A percentile compares a stretch with the other conserved stretches of the same genome.
phyloP scores from a whole-genome alignment of 2,888 invertebrate species.

The Dolichopus griseipennis region DNA sequence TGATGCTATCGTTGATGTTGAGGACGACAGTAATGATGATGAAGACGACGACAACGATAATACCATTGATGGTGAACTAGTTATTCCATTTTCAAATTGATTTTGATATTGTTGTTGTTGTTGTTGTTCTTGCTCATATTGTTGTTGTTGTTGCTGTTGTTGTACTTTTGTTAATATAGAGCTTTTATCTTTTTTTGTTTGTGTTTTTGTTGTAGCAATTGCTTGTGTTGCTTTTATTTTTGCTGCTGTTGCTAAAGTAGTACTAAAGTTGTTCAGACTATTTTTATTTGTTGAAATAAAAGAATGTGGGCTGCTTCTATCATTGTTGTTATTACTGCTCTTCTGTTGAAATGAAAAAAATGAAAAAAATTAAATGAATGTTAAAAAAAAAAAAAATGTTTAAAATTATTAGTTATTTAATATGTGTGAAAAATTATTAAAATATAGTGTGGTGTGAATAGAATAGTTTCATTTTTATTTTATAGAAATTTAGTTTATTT shows the following conservation, averaged over 20 bases:
- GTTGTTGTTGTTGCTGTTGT: slow-evolving; percentile 11
- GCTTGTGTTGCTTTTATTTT: neutral
- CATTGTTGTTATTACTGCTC: slow-evolving; percentile 27
- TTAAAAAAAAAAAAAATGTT: neutral
- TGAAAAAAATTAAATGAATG: neutral
- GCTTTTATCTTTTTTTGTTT: slow-evolving; percentile 40
- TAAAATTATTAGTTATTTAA: neutral
- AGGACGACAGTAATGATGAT: slow-evolving; percentile 33
- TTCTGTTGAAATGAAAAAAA: slow-evolving; percentile 28
- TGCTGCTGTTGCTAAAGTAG: slow-evolving; percentile 29
- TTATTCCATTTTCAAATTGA: slow-evolving; percentile 17
- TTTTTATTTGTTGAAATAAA: slow-evolving; percentile 19
- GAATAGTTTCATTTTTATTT: neutral
- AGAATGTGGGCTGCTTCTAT: slow-evolving; percentile 20
- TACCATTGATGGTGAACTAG: slow-evolving; percentile 24
- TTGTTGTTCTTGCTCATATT: slow-evolving; percentile 19
- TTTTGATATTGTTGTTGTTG: slow-evolving; percentile 14
- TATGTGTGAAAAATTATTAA: neutral
- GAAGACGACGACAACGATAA: slow-evolving; percentile 21
- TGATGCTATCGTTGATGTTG: slow-evolving; percentile 22
- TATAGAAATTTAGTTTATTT: neutral
- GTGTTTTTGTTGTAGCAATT: slow-evolving; percentile 21
- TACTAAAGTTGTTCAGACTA: slow-evolving; percentile 22
- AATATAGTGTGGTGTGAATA: neutral
- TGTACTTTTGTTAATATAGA: slow-evolving; percentile 8